These are phyloP conservation scores for Rotaria sp. DNA, from an alignment of 2,888 invertebrate species.

Conservation along the genomic window DNA sequence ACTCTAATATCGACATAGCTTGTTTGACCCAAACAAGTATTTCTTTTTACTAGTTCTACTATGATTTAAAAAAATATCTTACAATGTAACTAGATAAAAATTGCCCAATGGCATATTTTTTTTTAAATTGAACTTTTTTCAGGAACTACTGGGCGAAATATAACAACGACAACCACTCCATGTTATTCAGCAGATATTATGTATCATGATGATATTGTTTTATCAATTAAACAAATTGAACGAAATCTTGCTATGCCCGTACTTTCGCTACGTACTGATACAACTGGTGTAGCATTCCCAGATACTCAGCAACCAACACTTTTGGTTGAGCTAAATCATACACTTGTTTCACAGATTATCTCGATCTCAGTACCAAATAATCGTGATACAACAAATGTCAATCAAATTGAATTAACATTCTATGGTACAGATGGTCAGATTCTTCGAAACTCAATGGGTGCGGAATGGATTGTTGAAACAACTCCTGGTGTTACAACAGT, in stretches of 20 bases:
- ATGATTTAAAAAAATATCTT: too few relatives aligned
- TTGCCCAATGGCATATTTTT: too few relatives aligned
- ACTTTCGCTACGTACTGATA: background rate
- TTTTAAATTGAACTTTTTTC: background rate
- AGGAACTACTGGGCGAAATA: background rate
- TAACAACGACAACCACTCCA: background rate
- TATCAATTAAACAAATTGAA: background rate
- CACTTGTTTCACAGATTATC: background rate
- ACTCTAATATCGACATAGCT: too few relatives aligned
- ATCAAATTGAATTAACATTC: background rate
- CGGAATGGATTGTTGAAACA: background rate
- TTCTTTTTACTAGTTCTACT: too few relatives aligned
- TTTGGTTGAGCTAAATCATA: background rate
- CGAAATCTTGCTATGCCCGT: background rate
- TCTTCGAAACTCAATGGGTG: background rate
- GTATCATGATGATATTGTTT: background rate
- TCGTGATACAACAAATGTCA: background rate
- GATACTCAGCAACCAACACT: background rate
- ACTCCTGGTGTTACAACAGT: background rate
- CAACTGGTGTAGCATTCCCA: background rate
- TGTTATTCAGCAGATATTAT: background rate
- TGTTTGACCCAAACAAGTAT: too few relatives aligned
- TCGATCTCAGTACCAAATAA: background rate
- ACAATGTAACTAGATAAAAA: too few relatives aligned
- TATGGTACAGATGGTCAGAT: background rate